A percentile compares a stretch with the other conserved stretches of the same genome.
Conservation (phyloP, 37 sponge, comb jelly and placozoan genomes). For the Halichondria panicea region DNA sequence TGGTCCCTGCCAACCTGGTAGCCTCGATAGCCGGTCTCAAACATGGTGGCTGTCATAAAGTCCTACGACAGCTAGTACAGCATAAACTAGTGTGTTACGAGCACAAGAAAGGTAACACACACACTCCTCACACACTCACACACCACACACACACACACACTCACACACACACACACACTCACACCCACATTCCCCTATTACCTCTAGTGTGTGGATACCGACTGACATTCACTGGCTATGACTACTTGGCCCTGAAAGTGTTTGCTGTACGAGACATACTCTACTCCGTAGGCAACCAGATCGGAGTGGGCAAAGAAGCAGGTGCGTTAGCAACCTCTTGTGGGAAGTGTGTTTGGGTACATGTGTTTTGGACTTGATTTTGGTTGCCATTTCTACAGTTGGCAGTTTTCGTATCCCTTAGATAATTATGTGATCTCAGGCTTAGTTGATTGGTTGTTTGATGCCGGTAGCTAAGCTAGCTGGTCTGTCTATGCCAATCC, state of each 20-base stretch:
- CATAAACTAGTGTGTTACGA: slow-evolving; percentile 88
- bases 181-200: no score
- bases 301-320: slow-evolving; percentile 99
- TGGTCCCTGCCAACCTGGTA: slow-evolving; percentile 88
- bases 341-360: no score
- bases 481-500: no score
- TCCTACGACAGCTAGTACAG: slow-evolving; percentile 78
- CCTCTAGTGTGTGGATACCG: slow-evolving; percentile 79
- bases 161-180: no score
- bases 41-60: slow-evolving; percentile 87
- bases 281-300: slow-evolving; percentile 94
- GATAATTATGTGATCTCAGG: no score
- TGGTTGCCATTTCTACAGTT: no score
- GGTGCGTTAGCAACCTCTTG: no score
- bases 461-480: no score
- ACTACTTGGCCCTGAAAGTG: slow-evolving; percentile 92
- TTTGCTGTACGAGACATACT: slow-evolving; percentile 75
- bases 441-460: no score
- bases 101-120: slow-evolving; percentile 77
- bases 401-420: no score
- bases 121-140: neutral
- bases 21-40: slow-evolving; percentile 88
- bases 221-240: slow-evolving; percentile 95
- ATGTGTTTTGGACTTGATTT: no score
- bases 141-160: no score